These are phyloP conservation scores for Atta texana DNA, from an alignment of 1,140 invertebrate genomes.

Conservation along the genomic window DNA sequence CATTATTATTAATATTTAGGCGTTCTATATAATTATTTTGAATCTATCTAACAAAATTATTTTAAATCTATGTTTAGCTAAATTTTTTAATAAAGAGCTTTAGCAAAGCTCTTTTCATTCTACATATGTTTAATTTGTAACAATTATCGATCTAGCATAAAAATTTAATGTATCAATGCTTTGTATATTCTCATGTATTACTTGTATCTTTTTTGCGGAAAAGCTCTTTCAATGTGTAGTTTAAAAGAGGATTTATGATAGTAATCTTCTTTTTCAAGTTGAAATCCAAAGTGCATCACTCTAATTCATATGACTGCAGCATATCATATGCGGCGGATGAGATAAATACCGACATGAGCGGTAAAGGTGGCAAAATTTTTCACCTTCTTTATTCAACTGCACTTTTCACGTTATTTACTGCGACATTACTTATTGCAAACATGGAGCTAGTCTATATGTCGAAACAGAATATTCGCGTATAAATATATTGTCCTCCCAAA, in stretches of 20 bases:
- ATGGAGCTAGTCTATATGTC: not conserved
- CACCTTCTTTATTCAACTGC: not conserved
- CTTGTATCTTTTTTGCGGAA: not conserved
- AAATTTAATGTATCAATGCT: not conserved
- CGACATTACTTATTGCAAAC: not conserved
- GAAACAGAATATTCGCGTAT: not conserved
- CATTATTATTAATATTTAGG: no score
- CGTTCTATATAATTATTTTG: no score
- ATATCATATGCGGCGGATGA: not conserved
- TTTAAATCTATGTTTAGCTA: no score
- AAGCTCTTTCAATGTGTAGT: not conserved
- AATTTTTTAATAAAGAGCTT: no score
- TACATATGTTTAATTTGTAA: not conserved
- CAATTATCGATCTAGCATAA: not conserved
- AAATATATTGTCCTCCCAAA: constrained; percentile 3
- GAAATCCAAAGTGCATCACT: constrained; percentile 19
- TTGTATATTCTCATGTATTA: not conserved
- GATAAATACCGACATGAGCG: constrained; percentile 22
- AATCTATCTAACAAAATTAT: no score
- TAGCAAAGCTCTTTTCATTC: no score
- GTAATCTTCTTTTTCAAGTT: constrained; percentile 24
- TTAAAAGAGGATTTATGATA: constrained; percentile 26
- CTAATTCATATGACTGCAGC: constrained; percentile 1
- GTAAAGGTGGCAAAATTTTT: constrained; percentile 11
- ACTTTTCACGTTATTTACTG: not conserved